Percentiles rank a stretch among this genome's conserved stretches.
These are phyloP conservation scores for Petrophora chlorosata DNA, from an alignment of 2,888 invertebrate genomes.

Conservation along the genomic window DNA sequence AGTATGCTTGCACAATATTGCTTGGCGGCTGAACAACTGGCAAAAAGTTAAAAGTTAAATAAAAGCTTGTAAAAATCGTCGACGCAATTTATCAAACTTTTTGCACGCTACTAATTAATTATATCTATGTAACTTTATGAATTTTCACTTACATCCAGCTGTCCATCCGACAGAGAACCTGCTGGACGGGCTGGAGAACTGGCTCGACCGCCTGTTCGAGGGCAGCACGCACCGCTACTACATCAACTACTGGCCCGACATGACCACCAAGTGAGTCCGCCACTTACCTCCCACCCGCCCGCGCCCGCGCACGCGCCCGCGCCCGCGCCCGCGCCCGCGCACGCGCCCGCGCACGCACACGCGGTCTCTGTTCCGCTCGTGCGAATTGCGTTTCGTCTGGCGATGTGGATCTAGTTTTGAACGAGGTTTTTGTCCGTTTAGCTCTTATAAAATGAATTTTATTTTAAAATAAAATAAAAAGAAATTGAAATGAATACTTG, in stretches of 20 bases:
- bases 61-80: too few relatives aligned
- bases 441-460: neutral
- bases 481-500: too few relatives aligned
- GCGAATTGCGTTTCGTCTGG: neutral
- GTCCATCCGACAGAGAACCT: conserved; percentile 86
- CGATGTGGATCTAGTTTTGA: neutral
- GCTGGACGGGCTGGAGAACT: conserved; percentile 95
- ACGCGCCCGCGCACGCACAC: neutral
- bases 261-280: conserved; percentile 88
- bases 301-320: neutral
- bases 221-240: conserved; percentile 97
- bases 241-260: conserved; percentile 99
- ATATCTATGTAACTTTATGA: too few relatives aligned
- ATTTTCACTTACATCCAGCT: too few relatives aligned
- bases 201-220: conserved; percentile 98
- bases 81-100: too few relatives aligned
- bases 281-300: neutral
- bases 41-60: too few relatives aligned
- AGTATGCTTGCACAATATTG: too few relatives aligned
- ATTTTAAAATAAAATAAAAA: neutral
- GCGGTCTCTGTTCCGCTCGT: conserved; percentile 3
- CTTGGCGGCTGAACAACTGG: too few relatives aligned
- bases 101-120: too few relatives aligned
- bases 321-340: neutral
- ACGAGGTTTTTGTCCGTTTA: neutral